Percentiles rank a stretch among this genome's conserved stretches.
Evolutionary conservation across 2,888 invertebrate genomes (phyloP).

Genomic region (Trichogramma dendrolimi): DNA sequence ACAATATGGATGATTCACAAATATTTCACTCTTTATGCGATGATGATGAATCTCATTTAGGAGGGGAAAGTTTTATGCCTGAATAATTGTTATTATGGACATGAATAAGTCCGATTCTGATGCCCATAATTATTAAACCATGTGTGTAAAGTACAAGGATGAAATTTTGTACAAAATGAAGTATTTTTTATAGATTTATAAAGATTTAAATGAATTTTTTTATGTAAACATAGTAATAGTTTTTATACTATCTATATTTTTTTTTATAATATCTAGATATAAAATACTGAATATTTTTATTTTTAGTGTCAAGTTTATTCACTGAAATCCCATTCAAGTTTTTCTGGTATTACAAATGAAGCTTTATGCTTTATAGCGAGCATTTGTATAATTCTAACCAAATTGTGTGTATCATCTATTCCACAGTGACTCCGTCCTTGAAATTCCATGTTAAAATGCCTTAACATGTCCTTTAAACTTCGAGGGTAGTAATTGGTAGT

Average conservation of each 20-base stretch:
- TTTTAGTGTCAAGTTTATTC: constrained; percentile 1
- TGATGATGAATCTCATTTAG: constrained; percentile 39
- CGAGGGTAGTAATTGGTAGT: constrained; percentile 48
- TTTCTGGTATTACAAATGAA: constrained; percentile 39
- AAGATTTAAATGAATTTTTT: constrained; percentile 23
- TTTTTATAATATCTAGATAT: constrained; percentile 21
- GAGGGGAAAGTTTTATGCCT: constrained; percentile 43
- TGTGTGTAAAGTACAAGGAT: constrained; percentile 17
- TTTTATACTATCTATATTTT: constrained; percentile 19
- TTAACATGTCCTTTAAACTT: constrained; percentile 48
- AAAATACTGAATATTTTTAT: constrained; percentile 24
- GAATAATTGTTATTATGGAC: constrained; percentile 13
- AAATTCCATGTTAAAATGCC: constrained; percentile 39
- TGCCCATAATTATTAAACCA: constrained; percentile 2
- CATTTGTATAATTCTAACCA: constrained; percentile 36
- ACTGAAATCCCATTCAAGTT: not conserved
- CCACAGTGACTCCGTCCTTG: constrained; percentile 55
- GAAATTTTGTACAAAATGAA: constrained; percentile 7
- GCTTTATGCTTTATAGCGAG: constrained; percentile 31
- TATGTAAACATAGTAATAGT: constrained; percentile 18
- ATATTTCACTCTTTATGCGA: constrained; percentile 47
- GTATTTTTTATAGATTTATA: constrained; percentile 12
- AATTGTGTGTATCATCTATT: constrained; percentile 46
- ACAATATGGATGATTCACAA: constrained; percentile 46
- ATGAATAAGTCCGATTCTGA: constrained; percentile 13